Evolutionary conservation across 2,797 vertebrate genomes (phyloP), one percentile per base, ranked within the genome.

Genomic region (Chrysocyon brachyurus): DNA sequence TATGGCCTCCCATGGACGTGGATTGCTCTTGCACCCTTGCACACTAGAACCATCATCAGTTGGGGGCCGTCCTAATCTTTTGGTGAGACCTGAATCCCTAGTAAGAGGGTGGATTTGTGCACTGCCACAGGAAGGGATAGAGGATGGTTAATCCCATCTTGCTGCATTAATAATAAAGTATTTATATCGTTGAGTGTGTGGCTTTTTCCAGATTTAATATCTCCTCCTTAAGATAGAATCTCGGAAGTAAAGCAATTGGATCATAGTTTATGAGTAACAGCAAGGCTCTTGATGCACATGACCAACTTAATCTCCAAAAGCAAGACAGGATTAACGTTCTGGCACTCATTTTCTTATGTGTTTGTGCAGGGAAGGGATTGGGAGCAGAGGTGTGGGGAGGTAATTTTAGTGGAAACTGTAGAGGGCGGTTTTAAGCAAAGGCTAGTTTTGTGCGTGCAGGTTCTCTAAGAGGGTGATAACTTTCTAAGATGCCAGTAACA

Each of bases 11-110:
- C 46, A 4, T 19, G 73, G 46, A 52, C 5, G 8, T 5, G 40
- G 40, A 5, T 49, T 19, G 2, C 19, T 5, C 19, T 40, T 1
- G 33, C 70, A 46, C 12, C 70, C 16, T 46, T 15, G 8, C 28
- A 0, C 40, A 17, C 46, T 9, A 17, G 46, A 52, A 52, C 73
- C 2, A 15, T 5, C 26, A 1, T 16, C 0, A 10, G 4, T 10
- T 16, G 26, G 40, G 16, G 73, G 8, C 73, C 9, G 16, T 73
- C 70, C 6, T 11, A 22, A 26, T 7, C 68, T 54, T 28, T 17
- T 11, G n/a, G 26, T 14, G 16, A 22, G 36, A 78, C n/a, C n/a
- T 31, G 10, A 56, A 16, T 28, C 46, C 21, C 46, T 87, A 3
- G 22, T 21, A 28, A n/a, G 26, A 28, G 16, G 11, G 61, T 28